These are phyloP conservation scores for Leptinotarsa texana DNA, from an alignment of 1,140 invertebrate species.

Conservation along the genomic window DNA sequence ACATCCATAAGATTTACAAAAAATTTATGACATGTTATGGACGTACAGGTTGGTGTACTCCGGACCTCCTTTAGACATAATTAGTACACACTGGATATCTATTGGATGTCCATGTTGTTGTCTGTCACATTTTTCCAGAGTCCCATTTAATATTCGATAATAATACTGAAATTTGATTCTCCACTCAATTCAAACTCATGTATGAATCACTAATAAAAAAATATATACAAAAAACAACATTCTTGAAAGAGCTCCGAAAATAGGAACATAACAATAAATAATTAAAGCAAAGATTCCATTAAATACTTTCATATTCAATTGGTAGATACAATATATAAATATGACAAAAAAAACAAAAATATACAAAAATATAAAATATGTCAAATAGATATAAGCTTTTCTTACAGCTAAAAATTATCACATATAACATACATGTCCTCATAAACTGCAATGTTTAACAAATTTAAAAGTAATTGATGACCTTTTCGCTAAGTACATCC, in stretches of 20 bases:
- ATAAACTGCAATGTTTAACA: neutral
- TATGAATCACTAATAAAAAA: neutral
- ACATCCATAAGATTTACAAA: too few species aligned
- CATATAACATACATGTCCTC: slow-evolving; percentile 14
- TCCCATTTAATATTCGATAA: neutral
- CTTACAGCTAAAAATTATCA: slow-evolving; percentile 18
- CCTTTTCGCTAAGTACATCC: neutral
- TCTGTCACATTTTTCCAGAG: too few species aligned
- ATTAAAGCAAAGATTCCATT: slow-evolving; percentile 4
- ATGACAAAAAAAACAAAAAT: slow-evolving; percentile 28
- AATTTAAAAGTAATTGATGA: neutral
- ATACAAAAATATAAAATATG: slow-evolving; percentile 25
- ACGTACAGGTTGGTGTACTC: too few species aligned
- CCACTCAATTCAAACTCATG: neutral
- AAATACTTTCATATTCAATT: slow-evolving; percentile 21
- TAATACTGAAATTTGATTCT: neutral
- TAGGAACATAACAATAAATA: slow-evolving; percentile 12
- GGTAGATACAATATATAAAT: slow-evolving; percentile 16
- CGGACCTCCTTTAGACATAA: too few species aligned
- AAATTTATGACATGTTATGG: too few species aligned
- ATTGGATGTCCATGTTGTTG: too few species aligned
- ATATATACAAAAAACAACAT: slow-evolving; percentile 12
- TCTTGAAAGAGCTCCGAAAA: slow-evolving; percentile 21
- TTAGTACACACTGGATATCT: too few species aligned
- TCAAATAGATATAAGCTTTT: slow-evolving; percentile 11